Evolutionary conservation across 1,140 invertebrate species (phyloP).

Genomic region (Cecropterus lyciades): DNA sequence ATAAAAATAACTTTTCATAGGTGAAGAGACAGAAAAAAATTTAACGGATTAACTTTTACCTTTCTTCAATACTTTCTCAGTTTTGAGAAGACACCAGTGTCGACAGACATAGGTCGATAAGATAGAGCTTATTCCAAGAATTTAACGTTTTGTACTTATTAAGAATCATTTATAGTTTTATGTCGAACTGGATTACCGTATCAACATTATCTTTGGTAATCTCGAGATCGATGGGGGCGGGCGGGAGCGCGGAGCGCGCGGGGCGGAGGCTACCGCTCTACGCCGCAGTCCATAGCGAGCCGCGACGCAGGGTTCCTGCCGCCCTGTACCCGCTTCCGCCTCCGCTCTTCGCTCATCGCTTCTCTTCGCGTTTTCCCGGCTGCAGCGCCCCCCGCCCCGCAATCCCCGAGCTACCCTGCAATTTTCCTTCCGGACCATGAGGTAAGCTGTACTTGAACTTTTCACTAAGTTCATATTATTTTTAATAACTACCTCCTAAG

Average conservation of each 20-base stretch:
- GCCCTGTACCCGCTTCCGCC: constrained; percentile 22
- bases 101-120: too few relatives aligned
- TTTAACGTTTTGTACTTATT: too few relatives aligned
- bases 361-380: constrained; percentile 4
- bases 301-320: constrained; percentile 26
- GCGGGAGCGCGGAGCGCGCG: constrained; percentile 17
- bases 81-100: too few relatives aligned
- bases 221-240: constrained; percentile 43
- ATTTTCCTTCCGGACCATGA: constrained; percentile 1
- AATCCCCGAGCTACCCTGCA: neutral
- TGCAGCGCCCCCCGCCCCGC: constrained; percentile 6
- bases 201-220: constrained; percentile 21
- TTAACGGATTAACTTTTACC: too few relatives aligned
- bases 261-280: constrained; percentile 35
- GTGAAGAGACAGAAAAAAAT: too few relatives aligned
- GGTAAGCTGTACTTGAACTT: constrained; percentile 7
- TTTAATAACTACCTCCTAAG: too few relatives aligned
- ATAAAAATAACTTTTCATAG: too few relatives aligned
- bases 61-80: too few relatives aligned
- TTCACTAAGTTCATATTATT: neutral
- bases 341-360: constrained; percentile 25
- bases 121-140: too few relatives aligned
- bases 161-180: too few relatives aligned
- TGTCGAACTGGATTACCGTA: constrained; percentile 11
- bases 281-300: constrained; percentile 25